A percentile compares a stretch with the other conserved stretches of the same genome.
These are phyloP conservation scores for Platycercus adscitus DNA, from an alignment of 2,113 vertebrate species.

Conservation along the genomic window DNA sequence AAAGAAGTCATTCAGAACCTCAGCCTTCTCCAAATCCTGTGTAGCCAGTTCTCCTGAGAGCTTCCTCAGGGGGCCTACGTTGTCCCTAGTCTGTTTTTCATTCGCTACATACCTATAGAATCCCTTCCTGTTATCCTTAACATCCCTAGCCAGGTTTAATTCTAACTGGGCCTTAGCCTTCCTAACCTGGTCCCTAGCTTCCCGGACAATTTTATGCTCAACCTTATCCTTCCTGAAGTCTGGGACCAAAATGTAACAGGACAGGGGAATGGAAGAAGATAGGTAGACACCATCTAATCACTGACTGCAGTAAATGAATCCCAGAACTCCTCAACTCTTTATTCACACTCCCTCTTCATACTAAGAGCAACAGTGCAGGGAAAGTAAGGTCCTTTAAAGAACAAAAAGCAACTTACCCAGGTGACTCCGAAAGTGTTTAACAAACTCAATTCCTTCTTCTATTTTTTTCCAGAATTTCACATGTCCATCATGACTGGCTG, in stretches of 20 bases:
- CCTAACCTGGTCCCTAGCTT: too few relatives aligned
- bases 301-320: not conserved
- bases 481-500: conserved; percentile 97
- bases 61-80: too few relatives aligned
- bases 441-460: conserved; percentile 96
- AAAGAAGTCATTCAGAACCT: too few relatives aligned
- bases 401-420: conserved; percentile 75
- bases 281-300: not conserved
- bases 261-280: not conserved
- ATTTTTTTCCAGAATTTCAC: conserved; percentile 99
- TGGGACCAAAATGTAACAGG: not conserved
- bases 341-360: not conserved
- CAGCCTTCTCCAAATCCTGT: too few relatives aligned
- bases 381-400: not conserved
- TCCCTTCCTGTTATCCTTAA: too few relatives aligned
- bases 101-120: too few relatives aligned
- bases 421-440: conserved; percentile 71
- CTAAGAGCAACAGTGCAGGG: not conserved
- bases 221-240: not conserved
- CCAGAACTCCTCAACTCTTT: not conserved
- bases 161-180: too few relatives aligned
- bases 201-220: not conserved
- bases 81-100: too few relatives aligned
- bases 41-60: too few relatives aligned
- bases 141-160: too few relatives aligned